A percentile compares a stretch with the other conserved stretches of the same genome.
These are phyloP conservation scores for Andrena fulva DNA, from an alignment of 2,888 invertebrate species.

Conservation along the genomic window DNA sequence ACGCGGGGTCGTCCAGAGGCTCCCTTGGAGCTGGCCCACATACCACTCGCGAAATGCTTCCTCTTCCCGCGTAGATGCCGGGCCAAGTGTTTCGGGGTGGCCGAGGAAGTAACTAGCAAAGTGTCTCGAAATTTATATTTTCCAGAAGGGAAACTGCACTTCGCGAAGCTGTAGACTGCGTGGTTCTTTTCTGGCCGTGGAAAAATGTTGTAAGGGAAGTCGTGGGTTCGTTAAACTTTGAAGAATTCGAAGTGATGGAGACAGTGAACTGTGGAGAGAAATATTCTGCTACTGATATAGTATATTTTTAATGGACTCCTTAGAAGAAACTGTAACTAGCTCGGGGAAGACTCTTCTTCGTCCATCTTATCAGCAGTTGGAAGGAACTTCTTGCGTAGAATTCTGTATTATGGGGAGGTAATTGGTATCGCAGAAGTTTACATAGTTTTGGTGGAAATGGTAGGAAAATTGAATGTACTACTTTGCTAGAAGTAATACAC, in stretches of 20 bases:
- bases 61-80: background rate
- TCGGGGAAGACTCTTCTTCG: background rate
- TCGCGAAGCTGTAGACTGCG: no score
- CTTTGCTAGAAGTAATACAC: background rate
- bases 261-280: background rate
- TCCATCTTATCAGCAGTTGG: background rate
- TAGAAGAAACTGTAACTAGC: background rate
- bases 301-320: background rate
- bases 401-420: background rate
- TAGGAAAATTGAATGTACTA: background rate
- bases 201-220: no score
- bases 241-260: no score
- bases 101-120: background rate
- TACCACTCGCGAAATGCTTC: background rate
- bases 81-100: background rate
- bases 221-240: no score
- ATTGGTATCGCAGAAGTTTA: background rate
- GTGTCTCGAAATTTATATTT: background rate
- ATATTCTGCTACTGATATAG: background rate
- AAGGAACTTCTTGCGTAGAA: background rate
- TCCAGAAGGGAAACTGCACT: no score
- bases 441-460: background rate
- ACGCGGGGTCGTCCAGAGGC: slow-evolving; percentile 24
- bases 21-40: background rate
- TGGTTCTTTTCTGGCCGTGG: background rate